Conservation (phyloP, 2,113 vertebrate genomes). For the Hemiscyllium ocellatum region DNA sequence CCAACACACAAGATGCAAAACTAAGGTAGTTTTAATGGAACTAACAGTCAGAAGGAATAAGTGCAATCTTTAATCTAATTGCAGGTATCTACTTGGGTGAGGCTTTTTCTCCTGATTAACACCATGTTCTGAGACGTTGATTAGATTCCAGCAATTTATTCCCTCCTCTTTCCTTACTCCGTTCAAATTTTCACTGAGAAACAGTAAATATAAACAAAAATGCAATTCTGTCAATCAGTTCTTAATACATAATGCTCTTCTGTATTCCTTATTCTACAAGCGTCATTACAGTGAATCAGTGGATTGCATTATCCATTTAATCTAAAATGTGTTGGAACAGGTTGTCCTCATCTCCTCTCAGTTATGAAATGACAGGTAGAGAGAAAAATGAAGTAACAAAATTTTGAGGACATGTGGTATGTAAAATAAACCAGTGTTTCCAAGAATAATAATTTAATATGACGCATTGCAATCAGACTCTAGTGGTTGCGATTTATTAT, state of each 20-base stretch:
- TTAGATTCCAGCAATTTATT: background rate
- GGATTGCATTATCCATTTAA: background rate
- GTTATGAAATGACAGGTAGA: background rate
- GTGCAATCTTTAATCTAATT: background rate
- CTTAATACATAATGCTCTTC: background rate
- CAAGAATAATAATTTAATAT: background rate
- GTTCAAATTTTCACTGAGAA: background rate
- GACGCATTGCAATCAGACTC: background rate
- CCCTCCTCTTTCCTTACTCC: background rate
- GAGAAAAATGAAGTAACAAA: background rate
- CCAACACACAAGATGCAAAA: background rate
- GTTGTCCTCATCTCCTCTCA: background rate
- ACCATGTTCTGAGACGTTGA: background rate
- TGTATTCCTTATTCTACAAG: background rate
- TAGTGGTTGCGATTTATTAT: background rate
- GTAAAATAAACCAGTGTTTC: background rate
- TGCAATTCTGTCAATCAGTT: background rate
- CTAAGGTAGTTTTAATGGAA: background rate
- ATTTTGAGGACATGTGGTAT: background rate
- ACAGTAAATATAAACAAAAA: conserved; percentile 9
- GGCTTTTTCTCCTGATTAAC: background rate
- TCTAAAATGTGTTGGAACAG: background rate
- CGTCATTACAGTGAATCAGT: background rate
- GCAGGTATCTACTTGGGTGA: background rate
- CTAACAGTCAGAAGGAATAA: background rate